Conservation (phyloP, 2,113 vertebrate species). For the Atrichornis clamosus region DNA sequence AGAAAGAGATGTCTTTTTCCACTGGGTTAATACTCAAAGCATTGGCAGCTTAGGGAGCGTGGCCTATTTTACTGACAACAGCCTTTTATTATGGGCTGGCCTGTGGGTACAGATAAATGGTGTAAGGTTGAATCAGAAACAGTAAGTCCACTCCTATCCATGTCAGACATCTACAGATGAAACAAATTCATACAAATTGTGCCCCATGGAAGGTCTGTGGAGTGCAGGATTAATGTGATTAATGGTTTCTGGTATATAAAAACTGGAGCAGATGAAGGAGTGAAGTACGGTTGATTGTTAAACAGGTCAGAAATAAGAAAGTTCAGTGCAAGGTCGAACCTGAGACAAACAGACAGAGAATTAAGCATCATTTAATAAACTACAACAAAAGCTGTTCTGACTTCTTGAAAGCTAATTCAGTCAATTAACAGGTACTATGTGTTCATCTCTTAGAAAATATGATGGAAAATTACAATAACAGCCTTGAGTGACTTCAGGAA, state of each 20-base stretch:
- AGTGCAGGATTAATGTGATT: not conserved
- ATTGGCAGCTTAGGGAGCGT: not conserved
- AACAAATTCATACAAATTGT: constrained; percentile 7
- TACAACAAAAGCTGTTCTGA: not conserved
- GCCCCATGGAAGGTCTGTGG: not conserved
- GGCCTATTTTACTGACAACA: not conserved
- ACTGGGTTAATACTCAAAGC: not conserved
- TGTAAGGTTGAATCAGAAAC: not conserved
- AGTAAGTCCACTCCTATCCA: not conserved
- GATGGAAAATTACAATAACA: not conserved
- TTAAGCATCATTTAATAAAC: not conserved
- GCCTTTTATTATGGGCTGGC: not conserved
- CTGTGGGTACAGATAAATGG: not conserved
- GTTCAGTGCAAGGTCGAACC: not conserved
- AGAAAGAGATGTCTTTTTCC: not conserved
- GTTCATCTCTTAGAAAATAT: not conserved
- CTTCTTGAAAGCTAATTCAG: constrained; percentile 1
- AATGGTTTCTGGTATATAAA: not conserved
- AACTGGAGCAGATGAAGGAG: not conserved
- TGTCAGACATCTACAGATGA: not conserved
- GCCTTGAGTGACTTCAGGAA: not conserved
- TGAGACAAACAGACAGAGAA: not conserved
- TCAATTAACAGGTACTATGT: not conserved
- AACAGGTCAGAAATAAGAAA: not conserved
- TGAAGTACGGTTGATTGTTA: not conserved